A percentile compares a stretch with the other conserved stretches of the same genome.
These are phyloP conservation scores for Cydia splendana DNA, from an alignment of 1,140 invertebrate genomes.

Conservation along the genomic window DNA sequence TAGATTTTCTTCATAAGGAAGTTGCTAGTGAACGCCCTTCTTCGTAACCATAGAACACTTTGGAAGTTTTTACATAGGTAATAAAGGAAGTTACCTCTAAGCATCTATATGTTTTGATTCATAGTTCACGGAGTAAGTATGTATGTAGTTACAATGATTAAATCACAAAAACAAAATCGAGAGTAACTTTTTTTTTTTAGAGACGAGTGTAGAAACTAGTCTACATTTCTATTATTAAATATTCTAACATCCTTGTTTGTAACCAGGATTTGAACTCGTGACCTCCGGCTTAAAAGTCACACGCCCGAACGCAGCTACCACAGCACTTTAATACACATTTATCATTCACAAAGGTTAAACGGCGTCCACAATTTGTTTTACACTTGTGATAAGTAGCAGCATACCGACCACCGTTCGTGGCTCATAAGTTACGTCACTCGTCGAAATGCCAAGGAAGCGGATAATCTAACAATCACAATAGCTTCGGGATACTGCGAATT, in stretches of 20 bases:
- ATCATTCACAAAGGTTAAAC: slow-evolving; percentile 8
- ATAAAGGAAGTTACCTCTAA: too few species aligned
- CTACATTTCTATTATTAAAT: neutral
- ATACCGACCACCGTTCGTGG: neutral
- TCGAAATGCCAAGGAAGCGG: slow-evolving; percentile 26
- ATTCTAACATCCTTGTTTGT: neutral
- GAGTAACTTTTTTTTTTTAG: too few species aligned
- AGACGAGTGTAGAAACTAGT: too few species aligned
- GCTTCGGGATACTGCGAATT: slow-evolving; percentile 20
- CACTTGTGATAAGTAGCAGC: neutral
- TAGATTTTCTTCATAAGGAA: neutral
- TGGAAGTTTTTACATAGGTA: too few species aligned
- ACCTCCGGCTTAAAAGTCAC: neutral
- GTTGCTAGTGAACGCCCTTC: neutral
- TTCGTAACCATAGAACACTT: neutral
- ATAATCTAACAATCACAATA: slow-evolving; percentile 30
- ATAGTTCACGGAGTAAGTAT: too few species aligned
- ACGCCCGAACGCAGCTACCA: neutral
- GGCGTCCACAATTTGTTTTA: slow-evolving; percentile 12
- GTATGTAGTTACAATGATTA: too few species aligned
- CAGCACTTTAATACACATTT: neutral
- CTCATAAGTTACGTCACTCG: slow-evolving; percentile 23
- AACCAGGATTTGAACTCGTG: neutral
- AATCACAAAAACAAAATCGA: too few species aligned
- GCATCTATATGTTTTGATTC: too few species aligned